These are phyloP conservation scores for Platycercus adscitus DNA, from an alignment of 2,113 vertebrate species.

Conservation along the genomic window DNA sequence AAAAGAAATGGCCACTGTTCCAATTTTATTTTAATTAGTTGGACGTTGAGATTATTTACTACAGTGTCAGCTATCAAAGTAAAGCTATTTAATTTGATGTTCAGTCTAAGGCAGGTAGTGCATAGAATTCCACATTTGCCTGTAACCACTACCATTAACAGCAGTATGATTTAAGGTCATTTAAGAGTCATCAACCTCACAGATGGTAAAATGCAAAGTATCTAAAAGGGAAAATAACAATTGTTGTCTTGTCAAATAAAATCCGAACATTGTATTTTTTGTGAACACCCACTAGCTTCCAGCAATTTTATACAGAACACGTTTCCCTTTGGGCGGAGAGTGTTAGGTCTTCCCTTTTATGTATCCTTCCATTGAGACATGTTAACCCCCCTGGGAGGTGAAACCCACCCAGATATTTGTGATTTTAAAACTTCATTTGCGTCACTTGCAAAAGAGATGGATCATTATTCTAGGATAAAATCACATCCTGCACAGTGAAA, in stretches of 20 bases:
- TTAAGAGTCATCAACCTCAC: slow-evolving; percentile 72
- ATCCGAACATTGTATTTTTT: slow-evolving; percentile 74
- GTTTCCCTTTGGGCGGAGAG: slow-evolving; percentile 82
- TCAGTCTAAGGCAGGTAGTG: slow-evolving; percentile 51
- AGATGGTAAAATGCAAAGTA: slow-evolving; percentile 71
- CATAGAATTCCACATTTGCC: slow-evolving; percentile 28
- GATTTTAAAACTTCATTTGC: slow-evolving; percentile 84
- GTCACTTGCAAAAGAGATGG: slow-evolving; percentile 83
- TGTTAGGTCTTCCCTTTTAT: slow-evolving; percentile 71
- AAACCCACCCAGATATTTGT: slow-evolving; percentile 84
- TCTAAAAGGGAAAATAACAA: slow-evolving; percentile 74
- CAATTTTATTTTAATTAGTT: slow-evolving; percentile 68
- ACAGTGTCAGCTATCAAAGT: slow-evolving; percentile 42
- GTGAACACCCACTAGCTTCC: slow-evolving; percentile 79
- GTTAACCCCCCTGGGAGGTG: slow-evolving; percentile 67
- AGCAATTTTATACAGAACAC: slow-evolving; percentile 76
- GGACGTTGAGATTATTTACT: slow-evolving; percentile 72
- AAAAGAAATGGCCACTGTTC: slow-evolving; percentile 42
- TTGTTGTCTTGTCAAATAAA: slow-evolving; percentile 80
- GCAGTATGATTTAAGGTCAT: slow-evolving; percentile 74
- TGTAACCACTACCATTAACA: slow-evolving; percentile 57
- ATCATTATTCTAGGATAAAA: slow-evolving; percentile 79
- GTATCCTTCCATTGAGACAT: slow-evolving; percentile 81
- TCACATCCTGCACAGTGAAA: slow-evolving; percentile 89
- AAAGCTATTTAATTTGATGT: slow-evolving; percentile 65